Percentiles rank a stretch among this genome's conserved stretches.
phyloP scores from a whole-genome alignment of 2,113 vertebrate species.

The Elgaria multicarinata region DNA sequence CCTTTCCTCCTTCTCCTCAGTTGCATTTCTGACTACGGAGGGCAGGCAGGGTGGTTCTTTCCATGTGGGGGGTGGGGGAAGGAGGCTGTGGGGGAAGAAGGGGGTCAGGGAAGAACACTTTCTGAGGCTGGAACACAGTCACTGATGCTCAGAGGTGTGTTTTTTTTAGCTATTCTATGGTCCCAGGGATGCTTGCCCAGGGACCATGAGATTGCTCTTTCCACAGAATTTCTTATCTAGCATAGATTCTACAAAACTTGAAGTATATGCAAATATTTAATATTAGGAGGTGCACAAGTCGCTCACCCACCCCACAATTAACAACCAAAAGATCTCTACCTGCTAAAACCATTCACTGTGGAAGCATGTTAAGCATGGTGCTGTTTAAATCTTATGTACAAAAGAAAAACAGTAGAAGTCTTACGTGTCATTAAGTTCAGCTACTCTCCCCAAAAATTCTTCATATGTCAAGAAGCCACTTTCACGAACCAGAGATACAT shows the following conservation, averaged over 20 bases:
- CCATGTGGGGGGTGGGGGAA: too few species aligned
- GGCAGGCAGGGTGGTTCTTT: too few species aligned
- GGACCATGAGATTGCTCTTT: too few species aligned
- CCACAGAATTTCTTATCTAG: background rate
- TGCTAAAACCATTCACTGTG: background rate
- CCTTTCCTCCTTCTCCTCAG: too few species aligned
- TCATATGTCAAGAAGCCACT: conserved; percentile 95
- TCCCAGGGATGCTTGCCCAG: too few species aligned
- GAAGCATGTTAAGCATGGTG: background rate
- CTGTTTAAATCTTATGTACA: background rate
- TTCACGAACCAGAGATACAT: conserved; percentile 89
- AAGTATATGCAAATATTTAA: background rate
- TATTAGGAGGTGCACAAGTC: background rate
- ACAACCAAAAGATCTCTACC: background rate
- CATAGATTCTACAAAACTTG: background rate
- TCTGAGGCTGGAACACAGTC: too few species aligned
- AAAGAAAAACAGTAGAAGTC: conserved; percentile 61
- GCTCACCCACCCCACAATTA: background rate
- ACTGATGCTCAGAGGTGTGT: too few species aligned
- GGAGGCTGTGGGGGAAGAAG: too few species aligned
- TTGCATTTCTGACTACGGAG: too few species aligned
- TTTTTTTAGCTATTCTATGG: too few species aligned
- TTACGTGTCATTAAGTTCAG: conserved; percentile 98
- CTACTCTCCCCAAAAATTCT: conserved; percentile 96
- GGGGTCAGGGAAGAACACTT: too few species aligned